Conservation (phyloP, 2,113 vertebrate species). For the Elanus axillaris region DNA sequence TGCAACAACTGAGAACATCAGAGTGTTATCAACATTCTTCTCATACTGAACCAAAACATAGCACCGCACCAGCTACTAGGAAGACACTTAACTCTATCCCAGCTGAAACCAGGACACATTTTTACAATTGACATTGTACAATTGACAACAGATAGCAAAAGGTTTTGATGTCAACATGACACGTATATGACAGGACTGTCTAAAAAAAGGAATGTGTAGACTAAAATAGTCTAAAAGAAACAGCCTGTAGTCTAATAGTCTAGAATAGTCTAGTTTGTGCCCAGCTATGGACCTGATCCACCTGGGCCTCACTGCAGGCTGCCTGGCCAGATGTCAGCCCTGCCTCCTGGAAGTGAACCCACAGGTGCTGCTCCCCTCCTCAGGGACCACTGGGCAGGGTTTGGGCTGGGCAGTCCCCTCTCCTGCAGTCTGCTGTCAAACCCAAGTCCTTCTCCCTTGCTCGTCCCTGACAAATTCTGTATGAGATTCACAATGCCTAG, state of each 20-base stretch:
- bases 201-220: background rate
- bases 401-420: background rate
- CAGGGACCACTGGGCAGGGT: fast-evolving
- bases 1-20: too few relatives aligned
- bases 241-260: background rate
- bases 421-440: background rate
- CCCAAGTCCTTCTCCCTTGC: background rate
- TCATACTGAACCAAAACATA: too few relatives aligned
- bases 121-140: too few relatives aligned
- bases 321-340: background rate
- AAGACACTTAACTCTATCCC: too few relatives aligned
- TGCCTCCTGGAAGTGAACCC: background rate
- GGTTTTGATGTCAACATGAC: background rate
- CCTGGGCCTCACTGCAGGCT: background rate
- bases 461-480: background rate
- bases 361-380: background rate
- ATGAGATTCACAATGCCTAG: background rate
- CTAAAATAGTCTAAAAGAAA: background rate
- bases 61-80: too few relatives aligned
- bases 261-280: background rate
- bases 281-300: too few relatives aligned
- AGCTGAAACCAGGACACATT: too few relatives aligned
- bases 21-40: too few relatives aligned
- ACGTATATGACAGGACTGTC: fast-evolving
- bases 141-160: background rate